A percentile compares a stretch with the other conserved stretches of the same genome.
Conservation (phyloP, 2,797 vertebrate genomes). For the Harpagifer antarcticus region DNA sequence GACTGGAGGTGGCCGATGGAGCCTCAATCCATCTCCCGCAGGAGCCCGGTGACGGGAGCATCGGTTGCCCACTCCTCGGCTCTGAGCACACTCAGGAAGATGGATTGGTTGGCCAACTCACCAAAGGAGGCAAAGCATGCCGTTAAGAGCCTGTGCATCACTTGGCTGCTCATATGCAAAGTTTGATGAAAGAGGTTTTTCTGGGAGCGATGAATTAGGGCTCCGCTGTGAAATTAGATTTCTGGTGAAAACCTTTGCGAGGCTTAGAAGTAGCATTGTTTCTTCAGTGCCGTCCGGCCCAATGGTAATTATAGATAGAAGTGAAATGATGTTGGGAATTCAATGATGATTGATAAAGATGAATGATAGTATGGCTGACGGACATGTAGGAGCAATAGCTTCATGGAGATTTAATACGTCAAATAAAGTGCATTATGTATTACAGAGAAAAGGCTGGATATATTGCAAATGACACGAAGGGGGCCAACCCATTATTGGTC, state of each 20-base stretch:
- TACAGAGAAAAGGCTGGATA: conserved; percentile 2
- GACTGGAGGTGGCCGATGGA: conserved; percentile 86
- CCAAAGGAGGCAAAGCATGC: conserved; percentile 89
- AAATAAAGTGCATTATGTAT: not conserved
- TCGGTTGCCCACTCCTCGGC: conserved; percentile 87
- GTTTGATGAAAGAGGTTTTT: conserved; percentile 91
- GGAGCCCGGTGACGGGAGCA: conserved; percentile 90
- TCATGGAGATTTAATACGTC: conserved; percentile 12
- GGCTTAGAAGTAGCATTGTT: conserved; percentile 79
- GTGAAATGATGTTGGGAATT: conserved; percentile 53
- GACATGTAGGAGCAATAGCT: conserved; percentile 14
- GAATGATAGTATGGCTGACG: conserved; percentile 21
- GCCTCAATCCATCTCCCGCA: conserved; percentile 93
- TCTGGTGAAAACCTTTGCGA: conserved; percentile 73
- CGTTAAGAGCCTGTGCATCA: conserved; percentile 89
- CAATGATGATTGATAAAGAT: conserved; percentile 48
- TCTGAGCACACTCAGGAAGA: conserved; percentile 89
- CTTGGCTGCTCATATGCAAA: conserved; percentile 91
- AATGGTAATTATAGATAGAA: conserved; percentile 55
- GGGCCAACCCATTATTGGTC: conserved; percentile 60
- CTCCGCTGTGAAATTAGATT: conserved; percentile 86
- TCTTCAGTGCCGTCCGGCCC: conserved; percentile 39
- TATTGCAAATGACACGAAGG: not conserved
- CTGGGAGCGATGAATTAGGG: conserved; percentile 87
- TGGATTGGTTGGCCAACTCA: conserved; percentile 90